Evolutionary conservation across 2,113 vertebrate genomes (phyloP), one percentile per base, ranked within the genome.

Genomic region (Abramis brama): DNA sequence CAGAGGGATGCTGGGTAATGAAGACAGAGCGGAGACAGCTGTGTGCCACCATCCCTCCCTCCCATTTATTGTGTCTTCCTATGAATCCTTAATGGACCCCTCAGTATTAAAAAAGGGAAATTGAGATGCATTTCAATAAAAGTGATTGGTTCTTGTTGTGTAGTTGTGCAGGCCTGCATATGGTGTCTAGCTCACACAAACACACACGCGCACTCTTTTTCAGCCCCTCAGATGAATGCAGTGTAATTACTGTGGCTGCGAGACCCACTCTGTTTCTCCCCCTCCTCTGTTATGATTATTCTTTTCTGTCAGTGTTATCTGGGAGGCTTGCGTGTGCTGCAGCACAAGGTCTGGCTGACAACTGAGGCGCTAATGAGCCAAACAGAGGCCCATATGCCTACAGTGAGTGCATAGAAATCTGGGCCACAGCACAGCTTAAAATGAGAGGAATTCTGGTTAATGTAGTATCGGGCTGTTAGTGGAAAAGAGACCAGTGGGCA

Each of bases 91-190:
- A 96, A 96, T 95, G 92, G 93, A 94, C 90, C 93, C 92, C 91
- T 94, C 89, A 88, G 91, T 92, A 93, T 93, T 94, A 88, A 93
- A 94, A 95, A 93, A 93, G 91, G 93, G 93, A 94, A 95, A 96
- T 94, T 94, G 93, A 94, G 94, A 94, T 91, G 93, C 92, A 95
- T 96, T 96, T 97, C 94, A 97, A 95, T 96, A 95, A 96, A 96
- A 95, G 93, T 95, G 94, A 96, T 93, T 93, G 90, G 94, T 90
- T 91, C 88, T 94, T 94, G 93, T 94, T 95, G 93, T 94, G 94
- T 93, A 93, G 95, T 95, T 93, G 94, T 94, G 93, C 92, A 91
- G 93, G 91, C 92, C 91, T 89, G 89, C 90, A 88, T 92, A 88
- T 85, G 87, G 45, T 71, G 33, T 71, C 79, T 77, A 30, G 25